Evolutionary conservation across 2,797 vertebrate species (phyloP).

Genomic region (Mus caroli): DNA sequence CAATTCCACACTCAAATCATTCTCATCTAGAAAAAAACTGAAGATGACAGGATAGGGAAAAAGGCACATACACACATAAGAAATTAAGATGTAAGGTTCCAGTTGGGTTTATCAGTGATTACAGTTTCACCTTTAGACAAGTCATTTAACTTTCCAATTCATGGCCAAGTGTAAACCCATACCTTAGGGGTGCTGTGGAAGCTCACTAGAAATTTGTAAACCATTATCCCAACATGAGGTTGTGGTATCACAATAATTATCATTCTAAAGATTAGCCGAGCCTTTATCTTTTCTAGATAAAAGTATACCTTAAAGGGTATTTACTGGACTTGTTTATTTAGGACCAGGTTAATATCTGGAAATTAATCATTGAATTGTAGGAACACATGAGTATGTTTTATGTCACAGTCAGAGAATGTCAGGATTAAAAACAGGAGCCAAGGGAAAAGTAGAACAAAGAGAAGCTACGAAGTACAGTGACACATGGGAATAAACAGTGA

Average conservation of each 20-base stretch:
- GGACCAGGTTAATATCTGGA: slow-evolving; percentile 15
- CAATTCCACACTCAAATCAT: slow-evolving; percentile 29
- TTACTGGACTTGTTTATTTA: slow-evolving; percentile 22
- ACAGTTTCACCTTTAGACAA: slow-evolving; percentile 13
- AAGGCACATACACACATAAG: neutral
- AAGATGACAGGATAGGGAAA: neutral
- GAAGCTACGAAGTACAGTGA: neutral
- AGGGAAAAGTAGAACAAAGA: neutral
- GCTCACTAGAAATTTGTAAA: neutral
- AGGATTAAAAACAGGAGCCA: neutral
- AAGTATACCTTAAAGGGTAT: neutral
- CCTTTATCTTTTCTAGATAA: slow-evolving; percentile 2
- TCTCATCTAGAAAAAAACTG: neutral
- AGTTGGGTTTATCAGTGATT: neutral
- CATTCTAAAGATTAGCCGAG: neutral
- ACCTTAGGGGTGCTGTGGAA: neutral
- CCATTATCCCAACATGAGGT: neutral
- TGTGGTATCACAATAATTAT: neutral
- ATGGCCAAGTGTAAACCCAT: neutral
- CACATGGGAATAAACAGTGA: neutral
- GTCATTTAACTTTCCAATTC: slow-evolving; percentile 28
- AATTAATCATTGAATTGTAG: slow-evolving; percentile 14
- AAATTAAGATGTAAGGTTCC: neutral
- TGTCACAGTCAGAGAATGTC: neutral
- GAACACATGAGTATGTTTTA: neutral